phyloP scores from a whole-genome alignment of 2,888 invertebrate genomes.

The Drosophila heteroneura region DNA sequence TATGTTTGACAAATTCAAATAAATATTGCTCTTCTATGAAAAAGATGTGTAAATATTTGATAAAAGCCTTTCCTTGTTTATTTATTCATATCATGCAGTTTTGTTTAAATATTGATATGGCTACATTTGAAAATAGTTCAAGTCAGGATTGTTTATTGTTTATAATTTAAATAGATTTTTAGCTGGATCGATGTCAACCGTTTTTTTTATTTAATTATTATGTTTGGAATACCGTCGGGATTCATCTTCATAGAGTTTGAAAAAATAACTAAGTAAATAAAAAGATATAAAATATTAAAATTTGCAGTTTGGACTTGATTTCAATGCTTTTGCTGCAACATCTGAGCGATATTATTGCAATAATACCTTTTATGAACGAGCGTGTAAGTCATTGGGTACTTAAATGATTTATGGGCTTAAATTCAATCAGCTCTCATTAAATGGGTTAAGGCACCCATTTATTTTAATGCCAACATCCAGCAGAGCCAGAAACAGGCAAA shows the following conservation, averaged over 20 bases:
- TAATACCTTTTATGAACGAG: background rate
- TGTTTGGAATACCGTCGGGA: background rate
- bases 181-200: background rate
- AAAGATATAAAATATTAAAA: background rate
- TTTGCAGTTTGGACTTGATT: background rate
- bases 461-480: conserved; percentile 35
- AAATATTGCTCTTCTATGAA: background rate
- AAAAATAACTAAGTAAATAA: background rate
- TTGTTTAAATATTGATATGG: background rate
- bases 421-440: conserved; percentile 56
- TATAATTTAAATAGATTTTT: background rate
- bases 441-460: conserved; percentile 59
- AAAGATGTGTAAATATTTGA: background rate
- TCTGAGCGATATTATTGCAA: background rate
- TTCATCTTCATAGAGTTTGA: background rate
- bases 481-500: background rate
- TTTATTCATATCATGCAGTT: background rate
- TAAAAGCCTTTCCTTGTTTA: background rate
- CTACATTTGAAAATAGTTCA: background rate
- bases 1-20: background rate
- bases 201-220: background rate
- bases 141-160: background rate
- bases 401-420: conserved; percentile 44
- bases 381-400: conserved; percentile 5
- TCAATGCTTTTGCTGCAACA: background rate